Evolutionary conservation across 2,113 vertebrate species (phyloP).

Genomic region (Campylorhamphus procurvoides): DNA sequence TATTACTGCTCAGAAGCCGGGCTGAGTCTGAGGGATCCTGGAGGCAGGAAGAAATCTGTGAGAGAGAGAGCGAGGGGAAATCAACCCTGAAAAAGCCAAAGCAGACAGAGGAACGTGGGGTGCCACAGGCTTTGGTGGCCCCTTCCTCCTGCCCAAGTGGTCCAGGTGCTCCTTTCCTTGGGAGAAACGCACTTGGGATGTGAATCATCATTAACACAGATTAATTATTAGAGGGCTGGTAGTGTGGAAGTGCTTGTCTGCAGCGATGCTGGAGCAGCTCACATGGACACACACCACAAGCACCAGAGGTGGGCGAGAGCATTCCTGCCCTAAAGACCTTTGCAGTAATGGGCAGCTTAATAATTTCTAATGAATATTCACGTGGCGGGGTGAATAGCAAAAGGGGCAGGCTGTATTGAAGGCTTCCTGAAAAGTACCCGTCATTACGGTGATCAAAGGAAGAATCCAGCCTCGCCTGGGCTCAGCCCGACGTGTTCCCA

Average conservation of each 20-base stretch:
- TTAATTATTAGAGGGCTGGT: neutral
- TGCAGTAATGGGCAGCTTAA: neutral
- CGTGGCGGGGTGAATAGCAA: neutral
- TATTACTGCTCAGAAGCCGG: neutral
- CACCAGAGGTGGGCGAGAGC: neutral
- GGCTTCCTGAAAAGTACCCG: neutral
- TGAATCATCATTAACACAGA: neutral
- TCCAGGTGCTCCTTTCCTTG: neutral
- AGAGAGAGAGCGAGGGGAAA: neutral
- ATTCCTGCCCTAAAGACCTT: fast-evolving
- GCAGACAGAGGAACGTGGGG: neutral
- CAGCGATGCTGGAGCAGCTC: neutral
- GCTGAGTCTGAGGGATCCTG: neutral
- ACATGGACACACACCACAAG: neutral
- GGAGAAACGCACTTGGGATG: neutral
- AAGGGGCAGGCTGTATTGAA: neutral
- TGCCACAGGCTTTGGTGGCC: neutral
- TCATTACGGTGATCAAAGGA: neutral
- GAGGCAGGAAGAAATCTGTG: neutral
- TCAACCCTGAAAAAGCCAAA: neutral
- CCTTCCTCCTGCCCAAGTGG: fast-evolving
- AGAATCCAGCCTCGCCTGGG: neutral
- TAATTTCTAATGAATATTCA: slow-evolving; percentile 43
- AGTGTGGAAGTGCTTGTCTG: neutral
- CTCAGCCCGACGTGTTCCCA: neutral